Evolutionary conservation across 2,113 vertebrate species (phyloP).

Genomic region (Lynx canadensis): DNA sequence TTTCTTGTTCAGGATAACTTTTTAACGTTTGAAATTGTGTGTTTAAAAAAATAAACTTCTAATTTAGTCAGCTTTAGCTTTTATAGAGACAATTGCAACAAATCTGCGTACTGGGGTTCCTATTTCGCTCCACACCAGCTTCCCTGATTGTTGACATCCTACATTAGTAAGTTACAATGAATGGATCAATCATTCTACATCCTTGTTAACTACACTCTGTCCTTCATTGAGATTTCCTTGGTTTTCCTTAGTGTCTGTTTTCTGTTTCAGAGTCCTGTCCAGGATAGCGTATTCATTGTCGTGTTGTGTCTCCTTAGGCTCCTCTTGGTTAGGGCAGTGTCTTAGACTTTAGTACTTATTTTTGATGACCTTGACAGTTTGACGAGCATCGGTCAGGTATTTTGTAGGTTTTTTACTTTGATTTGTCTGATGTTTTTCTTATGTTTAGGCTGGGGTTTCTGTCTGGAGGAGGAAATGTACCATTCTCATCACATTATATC

Average conservation of each 20-base stretch:
- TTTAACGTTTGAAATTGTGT: conserved; percentile 31
- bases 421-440: neutral
- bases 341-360: neutral
- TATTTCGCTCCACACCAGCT: neutral
- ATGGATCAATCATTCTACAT: neutral
- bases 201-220: neutral
- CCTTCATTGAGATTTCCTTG: neutral
- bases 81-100: conserved; percentile 27
- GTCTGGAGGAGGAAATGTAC: neutral
- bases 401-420: neutral
- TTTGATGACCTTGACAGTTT: neutral
- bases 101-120: no score
- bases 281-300: neutral
- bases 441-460: neutral
- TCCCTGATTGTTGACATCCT: neutral
- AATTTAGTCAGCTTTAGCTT: neutral
- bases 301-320: neutral
- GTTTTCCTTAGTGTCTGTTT: neutral
- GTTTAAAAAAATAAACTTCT: neutral
- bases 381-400: neutral
- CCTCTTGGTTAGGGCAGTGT: neutral
- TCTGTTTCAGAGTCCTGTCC: neutral
- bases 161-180: neutral
- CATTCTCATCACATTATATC: neutral
- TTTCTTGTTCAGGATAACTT: neutral